A percentile compares a stretch with the other conserved stretches of the same genome.
Conservation (phyloP, 2,113 vertebrate species). For the Ranitomeya variabilis region DNA sequence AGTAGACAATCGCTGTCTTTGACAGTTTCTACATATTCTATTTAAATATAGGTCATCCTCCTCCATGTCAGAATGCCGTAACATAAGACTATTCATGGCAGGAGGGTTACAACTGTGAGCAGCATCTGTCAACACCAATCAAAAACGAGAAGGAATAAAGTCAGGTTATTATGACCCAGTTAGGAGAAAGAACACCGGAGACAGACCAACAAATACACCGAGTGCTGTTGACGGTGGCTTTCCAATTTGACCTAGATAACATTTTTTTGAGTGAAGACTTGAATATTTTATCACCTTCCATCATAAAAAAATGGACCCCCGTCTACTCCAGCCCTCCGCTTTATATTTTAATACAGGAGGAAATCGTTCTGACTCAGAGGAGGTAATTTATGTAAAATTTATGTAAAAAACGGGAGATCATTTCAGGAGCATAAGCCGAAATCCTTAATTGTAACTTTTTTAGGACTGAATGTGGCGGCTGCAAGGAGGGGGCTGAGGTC, state of each 20-base stretch:
- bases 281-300: conserved; percentile 25
- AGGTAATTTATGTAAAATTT: conserved; percentile 46
- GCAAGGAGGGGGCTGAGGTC: conserved; percentile 36
- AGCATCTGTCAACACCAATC: neutral
- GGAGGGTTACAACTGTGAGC: conserved; percentile 2
- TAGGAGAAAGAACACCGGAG: neutral
- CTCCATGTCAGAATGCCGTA: neutral
- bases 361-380: conserved; percentile 50
- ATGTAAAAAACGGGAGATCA: conserved; percentile 43
- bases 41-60: conserved; percentile 19
- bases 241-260: conserved; percentile 23
- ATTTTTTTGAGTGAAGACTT: conserved; percentile 20
- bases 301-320: neutral
- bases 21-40: neutral
- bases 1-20: neutral
- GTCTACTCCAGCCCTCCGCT: neutral
- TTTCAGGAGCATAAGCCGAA: conserved; percentile 45
- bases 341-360: conserved; percentile 5
- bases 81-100: neutral
- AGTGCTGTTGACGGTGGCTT: neutral
- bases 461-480: conserved; percentile 28
- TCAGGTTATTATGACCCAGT: conserved; percentile 37
- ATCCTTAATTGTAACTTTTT: conserved; percentile 53
- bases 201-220: neutral
- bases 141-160: conserved; percentile 37